Evolutionary conservation across 1,140 invertebrate species (phyloP), one percentile per base, ranked within the genome.

Genomic region (Heliconius hewitsoni): DNA sequence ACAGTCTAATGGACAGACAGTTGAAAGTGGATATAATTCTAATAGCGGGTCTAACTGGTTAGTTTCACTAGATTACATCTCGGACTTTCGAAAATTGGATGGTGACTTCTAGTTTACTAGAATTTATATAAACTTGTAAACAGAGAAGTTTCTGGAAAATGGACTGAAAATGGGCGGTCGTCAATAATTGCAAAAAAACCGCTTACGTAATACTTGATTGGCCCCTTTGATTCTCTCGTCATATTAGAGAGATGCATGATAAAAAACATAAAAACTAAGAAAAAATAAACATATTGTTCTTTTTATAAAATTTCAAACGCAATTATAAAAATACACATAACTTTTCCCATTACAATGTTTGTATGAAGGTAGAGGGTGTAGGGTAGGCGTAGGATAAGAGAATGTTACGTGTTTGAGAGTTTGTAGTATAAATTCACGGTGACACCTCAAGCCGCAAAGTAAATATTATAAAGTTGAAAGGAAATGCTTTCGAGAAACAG

Each of bases 371-470:
- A 16, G n/a, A n/a, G n/a, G 55, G 55, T 57, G 30, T n/a, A n/a
- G n/a, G n/a, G n/a, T n/a, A n/a, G n/a, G n/a, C n/a, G 19, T 57
- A 66, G 9, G 19, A 66, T 66, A 66, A 66, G 9, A 23, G 55
- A 23, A 27, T n/a, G 34, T 5, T 57, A 57, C 55, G 60, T 75
- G 74, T n/a, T n/a, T 39, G 74, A 76, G 42, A 76, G 66, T 71
- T 76, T 76, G 46, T 42, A 60, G 75, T 39, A 76, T 71, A 76
- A 76, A 76, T 76, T 50, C 39, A 8, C 27, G 60, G 13, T 71
- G 75, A 76, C 75, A 71, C 60, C 39, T 76, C 60, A 71, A 76
- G 42, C 60, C 75, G 60, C 60, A 76, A 76, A 76, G 75, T 66
- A 70, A 76, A 76, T 76, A 66, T 42, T 70, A 76, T 71, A 42